Evolutionary conservation across 2,888 invertebrate species (phyloP).

Genomic region (Noctua pronuba): DNA sequence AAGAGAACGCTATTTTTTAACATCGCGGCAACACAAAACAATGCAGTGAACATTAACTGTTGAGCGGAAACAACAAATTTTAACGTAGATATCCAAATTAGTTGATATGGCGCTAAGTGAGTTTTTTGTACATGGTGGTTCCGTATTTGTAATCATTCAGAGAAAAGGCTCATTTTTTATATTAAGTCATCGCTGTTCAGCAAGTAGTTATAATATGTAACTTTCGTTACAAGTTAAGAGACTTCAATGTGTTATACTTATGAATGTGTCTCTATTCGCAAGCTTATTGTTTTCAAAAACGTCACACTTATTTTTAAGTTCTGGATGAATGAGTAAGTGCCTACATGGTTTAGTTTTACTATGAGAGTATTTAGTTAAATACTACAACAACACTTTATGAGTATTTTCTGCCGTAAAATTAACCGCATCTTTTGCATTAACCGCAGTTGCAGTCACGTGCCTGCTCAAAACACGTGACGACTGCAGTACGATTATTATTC

Average conservation of each 20-base stretch:
- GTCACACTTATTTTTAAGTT: conserved; percentile 40
- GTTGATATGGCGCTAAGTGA: conserved; percentile 51
- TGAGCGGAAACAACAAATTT: conserved; percentile 77
- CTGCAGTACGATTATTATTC: conserved; percentile 36
- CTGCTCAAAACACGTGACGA: conserved; percentile 39
- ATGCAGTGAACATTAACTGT: conserved; percentile 72
- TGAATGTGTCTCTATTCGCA: background rate
- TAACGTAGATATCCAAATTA: conserved; percentile 70
- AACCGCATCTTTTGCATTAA: conserved; percentile 26
- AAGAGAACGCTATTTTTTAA: conserved; percentile 78
- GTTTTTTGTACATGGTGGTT: conserved; percentile 41
- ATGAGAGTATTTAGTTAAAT: conserved; percentile 13
- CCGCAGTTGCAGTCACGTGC: conserved; percentile 48
- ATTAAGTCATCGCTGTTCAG: no score
- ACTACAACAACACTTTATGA: conserved; percentile 1
- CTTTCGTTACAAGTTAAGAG: background rate
- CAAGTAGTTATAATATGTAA: background rate
- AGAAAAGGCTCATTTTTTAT: no score
- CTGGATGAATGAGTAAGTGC: conserved; percentile 21
- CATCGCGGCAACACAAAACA: conserved; percentile 73
- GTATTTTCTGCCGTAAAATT: conserved; percentile 30
- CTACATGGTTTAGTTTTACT: conserved; percentile 27
- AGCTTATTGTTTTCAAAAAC: background rate
- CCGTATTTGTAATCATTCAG: conserved; percentile 28
- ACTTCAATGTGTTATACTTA: background rate